Percentiles rank a stretch among this genome's conserved stretches.
Conservation (phyloP, 2,888 invertebrate species). For the Timema podura region DNA sequence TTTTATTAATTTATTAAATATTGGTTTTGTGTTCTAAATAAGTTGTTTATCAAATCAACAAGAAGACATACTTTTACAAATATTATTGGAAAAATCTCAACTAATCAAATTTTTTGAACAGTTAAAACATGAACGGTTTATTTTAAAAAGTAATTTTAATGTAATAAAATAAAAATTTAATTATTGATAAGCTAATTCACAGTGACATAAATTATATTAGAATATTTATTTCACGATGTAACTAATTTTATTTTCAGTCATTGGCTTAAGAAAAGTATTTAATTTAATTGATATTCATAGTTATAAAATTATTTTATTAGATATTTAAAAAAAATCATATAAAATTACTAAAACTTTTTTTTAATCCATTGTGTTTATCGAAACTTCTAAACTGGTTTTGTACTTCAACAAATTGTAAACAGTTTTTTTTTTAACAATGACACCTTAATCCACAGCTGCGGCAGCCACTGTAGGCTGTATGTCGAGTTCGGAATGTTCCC, state of each 20-base stretch:
- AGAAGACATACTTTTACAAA: too few species aligned
- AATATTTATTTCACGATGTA: too few species aligned
- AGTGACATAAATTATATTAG: too few species aligned
- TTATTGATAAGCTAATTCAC: background rate
- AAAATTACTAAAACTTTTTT: background rate
- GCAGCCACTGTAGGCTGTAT: slow-evolving; percentile 73
- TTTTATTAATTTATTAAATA: too few species aligned
- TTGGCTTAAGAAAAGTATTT: background rate
- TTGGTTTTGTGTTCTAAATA: too few species aligned
- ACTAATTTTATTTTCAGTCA: too few species aligned
- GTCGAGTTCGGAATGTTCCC: slow-evolving; percentile 74
- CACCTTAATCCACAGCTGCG: slow-evolving; percentile 48
- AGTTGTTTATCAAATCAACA: too few species aligned
- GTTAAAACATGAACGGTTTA: background rate
- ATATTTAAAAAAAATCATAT: background rate
- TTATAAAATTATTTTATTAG: background rate
- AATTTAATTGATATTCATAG: slow-evolving; percentile 19
- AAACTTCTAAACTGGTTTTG: too few species aligned
- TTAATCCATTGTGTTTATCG: too few species aligned
- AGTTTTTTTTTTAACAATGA: slow-evolving; percentile 15
- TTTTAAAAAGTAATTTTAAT: background rate
- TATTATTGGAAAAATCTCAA: too few species aligned
- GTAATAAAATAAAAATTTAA: background rate
- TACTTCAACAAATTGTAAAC: slow-evolving; percentile 18
- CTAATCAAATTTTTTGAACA: too few species aligned